Evolutionary conservation across 1,140 invertebrate genomes (phyloP), one percentile per base, ranked within the genome.

Genomic region (Andricus grossulariae): DNA sequence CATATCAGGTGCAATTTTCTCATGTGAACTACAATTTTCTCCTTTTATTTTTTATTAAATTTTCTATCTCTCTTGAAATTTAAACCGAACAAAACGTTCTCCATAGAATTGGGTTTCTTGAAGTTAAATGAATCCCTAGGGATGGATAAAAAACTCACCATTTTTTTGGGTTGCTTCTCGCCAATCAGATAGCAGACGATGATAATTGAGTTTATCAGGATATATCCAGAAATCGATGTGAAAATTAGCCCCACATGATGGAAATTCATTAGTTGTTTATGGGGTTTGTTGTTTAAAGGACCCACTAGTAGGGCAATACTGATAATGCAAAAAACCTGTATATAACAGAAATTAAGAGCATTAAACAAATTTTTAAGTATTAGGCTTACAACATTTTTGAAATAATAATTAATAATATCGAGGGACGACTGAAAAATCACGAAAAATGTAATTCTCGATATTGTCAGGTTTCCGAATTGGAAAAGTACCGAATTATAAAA

Each of bases 131-230:
- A 39, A 39, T 39, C 12, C n/a, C n/a, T 32, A 3, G 12, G 16
- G 15, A 15, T 2, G 39, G 52, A 78, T 72, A n/a, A 39, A 71
- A 32, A 66, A 75, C 82, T 85, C 66, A 87, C 84, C 85, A 86
- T 86, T 76, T 78, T 84, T 81, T 84, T 84, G 0, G 88, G 87
- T 75, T 85, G 76, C 70, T 85, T 82, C 66, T 89, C 83, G 10
- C 82, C 81, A 7, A 85, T 15, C 50, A 86, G 51, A 71, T 85
- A 83, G 55, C 77, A 84, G 55, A 82, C 70, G 19, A 85, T 82
- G 49, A 86, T 70, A 49, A 87, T 81, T 13, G 79, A 50, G 71
- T 88, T 88, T 76, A 87, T 85, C 25, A 86, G 54, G 55, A 82
- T 79, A 74, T 81, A 88, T 15, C 87, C 83, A 49, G 83, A 83